Evolutionary conservation across 2,113 vertebrate species (phyloP), one percentile per base, ranked within the genome.

Genomic region (Lagopus leucura): DNA sequence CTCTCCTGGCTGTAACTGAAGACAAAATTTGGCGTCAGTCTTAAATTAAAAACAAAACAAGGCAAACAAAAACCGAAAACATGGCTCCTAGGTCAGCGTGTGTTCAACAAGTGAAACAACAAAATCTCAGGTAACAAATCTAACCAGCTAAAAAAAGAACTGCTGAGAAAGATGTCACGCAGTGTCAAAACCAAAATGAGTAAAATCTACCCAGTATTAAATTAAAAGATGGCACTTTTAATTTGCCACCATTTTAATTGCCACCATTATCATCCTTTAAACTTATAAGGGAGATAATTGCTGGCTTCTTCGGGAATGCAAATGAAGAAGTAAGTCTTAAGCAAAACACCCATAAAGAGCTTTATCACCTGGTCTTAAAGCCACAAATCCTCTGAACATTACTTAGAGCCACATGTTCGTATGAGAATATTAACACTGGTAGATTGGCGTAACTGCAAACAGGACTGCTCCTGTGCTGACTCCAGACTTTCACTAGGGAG

Each of bases 371-470:
- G 25, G 30, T 70, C 24, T 54, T 54, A 20, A 63, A 69, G n/a
- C 27, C 47, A 10, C 16, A 64, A 78, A 74, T 28, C 34, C 55
- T 77, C 40, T 80, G 48, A 75, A 73, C 3, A 2, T 8, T 28
- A 45, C 13, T 50, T 58, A 47, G 22, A 17, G 40, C 30, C 48
- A 54, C 50, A 57, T 0, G 0, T 10, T 76, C 27, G 5, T 0
- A 63, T 6, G 17, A 69, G 34, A 60, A 63, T 45, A 55, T n/a
- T 3, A 52, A 48, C 4, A 32, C 32, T 27, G 25, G 25, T 79
- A 17, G 8, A 36, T 4, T 67, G 0, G 0, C 0, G 8, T 1
- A 36, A 22, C 0, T 63, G 38, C 18, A 70, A 54, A n/a, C 45
- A 63, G 27, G 21, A 63, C 21, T 13, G 13, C 4, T 34, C 6